phyloP scores from a whole-genome alignment of 2,797 vertebrate genomes.

The Eulemur albifrons region DNA sequence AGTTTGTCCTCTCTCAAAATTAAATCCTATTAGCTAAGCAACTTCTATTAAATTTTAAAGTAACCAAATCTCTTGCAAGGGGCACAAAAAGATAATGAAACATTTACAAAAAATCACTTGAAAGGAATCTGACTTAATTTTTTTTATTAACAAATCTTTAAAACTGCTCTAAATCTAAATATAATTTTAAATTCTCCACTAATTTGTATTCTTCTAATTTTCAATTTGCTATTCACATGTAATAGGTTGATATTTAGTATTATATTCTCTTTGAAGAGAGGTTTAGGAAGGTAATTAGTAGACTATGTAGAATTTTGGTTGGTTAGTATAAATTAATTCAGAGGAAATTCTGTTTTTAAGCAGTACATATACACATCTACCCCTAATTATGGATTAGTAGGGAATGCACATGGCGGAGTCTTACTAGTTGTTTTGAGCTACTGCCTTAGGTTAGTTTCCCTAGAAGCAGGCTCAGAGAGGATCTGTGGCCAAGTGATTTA shows the following conservation, averaged over 20 bases:
- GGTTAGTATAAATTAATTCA: constrained; percentile 45
- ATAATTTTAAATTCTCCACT: constrained; percentile 13
- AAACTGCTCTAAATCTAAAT: constrained; percentile 47
- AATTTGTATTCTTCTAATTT: constrained; percentile 33
- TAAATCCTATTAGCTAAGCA: constrained; percentile 63
- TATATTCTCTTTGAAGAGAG: constrained; percentile 6
- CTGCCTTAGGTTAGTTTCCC: background rate
- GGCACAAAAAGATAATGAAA: background rate
- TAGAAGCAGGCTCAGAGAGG: background rate
- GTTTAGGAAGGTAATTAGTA: background rate
- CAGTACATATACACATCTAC: background rate
- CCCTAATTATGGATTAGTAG: constrained; percentile 3
- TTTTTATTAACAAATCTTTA: constrained; percentile 35
- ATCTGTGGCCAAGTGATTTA: background rate
- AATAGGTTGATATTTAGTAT: background rate
- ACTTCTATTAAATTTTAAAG: constrained; percentile 53
- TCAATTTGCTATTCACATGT: background rate
- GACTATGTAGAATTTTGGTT: background rate
- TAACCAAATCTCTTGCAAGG: constrained; percentile 42
- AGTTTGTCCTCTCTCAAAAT: constrained; percentile 47
- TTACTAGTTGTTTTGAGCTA: background rate
- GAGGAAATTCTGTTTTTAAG: constrained; percentile 44
- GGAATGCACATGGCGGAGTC: background rate
- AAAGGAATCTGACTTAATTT: constrained; percentile 28
- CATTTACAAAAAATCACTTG: constrained; percentile 37